Conservation (phyloP, 2,113 vertebrate genomes). For the Dicrurus megarhynchus region DNA sequence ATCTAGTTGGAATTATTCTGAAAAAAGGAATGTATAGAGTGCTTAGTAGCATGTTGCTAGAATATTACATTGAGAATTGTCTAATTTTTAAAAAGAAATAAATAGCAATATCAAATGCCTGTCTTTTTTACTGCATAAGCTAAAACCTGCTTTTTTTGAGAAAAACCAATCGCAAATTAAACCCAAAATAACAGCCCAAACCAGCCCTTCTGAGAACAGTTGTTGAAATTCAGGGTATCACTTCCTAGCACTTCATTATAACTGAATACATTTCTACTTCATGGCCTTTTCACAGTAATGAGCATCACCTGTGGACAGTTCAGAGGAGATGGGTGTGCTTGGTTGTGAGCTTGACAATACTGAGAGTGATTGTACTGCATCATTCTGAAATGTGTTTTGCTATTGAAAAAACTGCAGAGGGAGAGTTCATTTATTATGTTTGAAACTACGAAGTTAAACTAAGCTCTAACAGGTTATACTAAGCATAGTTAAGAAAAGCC, state of each 20-base stretch:
- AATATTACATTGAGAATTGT: conserved; percentile 24
- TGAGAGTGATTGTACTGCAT: background rate
- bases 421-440: background rate
- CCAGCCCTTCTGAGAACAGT: background rate
- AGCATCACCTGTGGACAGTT: background rate
- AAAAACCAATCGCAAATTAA: background rate
- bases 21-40: conserved; percentile 26
- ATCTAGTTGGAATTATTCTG: conserved; percentile 31
- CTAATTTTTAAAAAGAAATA: conserved; percentile 58
- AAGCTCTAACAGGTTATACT: background rate
- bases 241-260: background rate
- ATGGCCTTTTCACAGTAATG: background rate
- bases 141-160: background rate
- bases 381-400: background rate
- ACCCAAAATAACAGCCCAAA: background rate
- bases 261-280: background rate
- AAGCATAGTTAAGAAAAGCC: background rate
- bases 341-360: background rate
- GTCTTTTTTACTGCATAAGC: background rate
- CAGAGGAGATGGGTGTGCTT: background rate
- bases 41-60: conserved; percentile 40
- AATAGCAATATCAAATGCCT: conserved; percentile 43
- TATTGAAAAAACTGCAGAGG: background rate
- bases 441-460: background rate
- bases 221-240: background rate